These are phyloP conservation scores for Solea solea DNA, from an alignment of 2,113 vertebrate species.

Conservation along the genomic window DNA sequence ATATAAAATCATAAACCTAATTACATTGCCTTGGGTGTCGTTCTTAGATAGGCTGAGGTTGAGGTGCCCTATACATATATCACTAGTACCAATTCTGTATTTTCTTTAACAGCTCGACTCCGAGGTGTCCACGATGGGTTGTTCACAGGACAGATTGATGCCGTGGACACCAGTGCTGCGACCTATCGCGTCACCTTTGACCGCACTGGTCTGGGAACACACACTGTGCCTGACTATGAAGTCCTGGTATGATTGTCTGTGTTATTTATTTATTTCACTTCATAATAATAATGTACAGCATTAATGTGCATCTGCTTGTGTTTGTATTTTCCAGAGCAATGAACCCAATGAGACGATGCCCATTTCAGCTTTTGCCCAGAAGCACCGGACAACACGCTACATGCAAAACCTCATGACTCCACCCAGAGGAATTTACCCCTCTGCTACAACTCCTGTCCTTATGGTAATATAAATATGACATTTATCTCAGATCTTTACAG, in stretches of 20 bases:
- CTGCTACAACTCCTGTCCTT: conserved; percentile 88
- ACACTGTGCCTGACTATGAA: conserved; percentile 98
- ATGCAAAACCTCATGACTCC: conserved; percentile 90
- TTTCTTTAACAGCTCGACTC: conserved; percentile 85
- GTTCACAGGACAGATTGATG: conserved; percentile 98
- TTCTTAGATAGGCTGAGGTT: too few relatives aligned
- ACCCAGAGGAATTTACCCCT: conserved; percentile 86
- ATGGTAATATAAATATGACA: conserved; percentile 75
- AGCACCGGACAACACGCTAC: conserved; percentile 90
- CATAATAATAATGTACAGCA: background rate
- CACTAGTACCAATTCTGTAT: background rate
- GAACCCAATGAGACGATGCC: conserved; percentile 99
- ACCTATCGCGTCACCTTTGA: conserved; percentile 98
- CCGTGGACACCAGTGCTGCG: conserved; percentile 95
- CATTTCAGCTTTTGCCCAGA: conserved; percentile 96
- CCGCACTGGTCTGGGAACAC: conserved; percentile 94
- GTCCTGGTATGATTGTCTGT: conserved; percentile 88
- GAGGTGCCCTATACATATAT: background rate
- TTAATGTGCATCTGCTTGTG: background rate
- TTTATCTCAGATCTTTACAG: background rate
- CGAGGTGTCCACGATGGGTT: conserved; percentile 94
- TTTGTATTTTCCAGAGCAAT: conserved; percentile 86
- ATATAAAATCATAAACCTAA: too few relatives aligned
- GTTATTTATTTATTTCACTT: background rate
- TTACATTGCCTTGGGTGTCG: too few relatives aligned